These are phyloP conservation scores for Dryococelus australis DNA, from an alignment of 2,888 invertebrate species.

Conservation along the genomic window DNA sequence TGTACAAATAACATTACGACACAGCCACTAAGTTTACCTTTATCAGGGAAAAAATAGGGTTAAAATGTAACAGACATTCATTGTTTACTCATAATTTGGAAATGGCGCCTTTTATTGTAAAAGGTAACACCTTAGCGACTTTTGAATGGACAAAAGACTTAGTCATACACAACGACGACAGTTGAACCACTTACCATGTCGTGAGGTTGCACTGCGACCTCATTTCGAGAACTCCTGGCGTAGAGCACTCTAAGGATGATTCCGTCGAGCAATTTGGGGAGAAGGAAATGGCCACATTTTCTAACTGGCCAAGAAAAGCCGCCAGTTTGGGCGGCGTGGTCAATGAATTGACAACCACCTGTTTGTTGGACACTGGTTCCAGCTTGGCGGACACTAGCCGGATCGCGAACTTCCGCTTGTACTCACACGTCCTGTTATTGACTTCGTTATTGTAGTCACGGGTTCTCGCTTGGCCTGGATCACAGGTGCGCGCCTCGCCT, in stretches of 20 bases:
- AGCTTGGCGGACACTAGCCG: background rate
- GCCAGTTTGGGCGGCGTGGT: background rate
- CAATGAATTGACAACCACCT: background rate
- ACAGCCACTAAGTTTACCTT: too few species aligned
- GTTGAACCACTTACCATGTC: background rate
- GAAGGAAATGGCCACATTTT: background rate
- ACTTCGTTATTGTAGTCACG: background rate
- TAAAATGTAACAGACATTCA: too few species aligned
- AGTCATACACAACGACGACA: too few species aligned
- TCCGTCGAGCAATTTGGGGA: background rate
- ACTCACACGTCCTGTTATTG: background rate
- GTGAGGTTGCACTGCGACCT: background rate
- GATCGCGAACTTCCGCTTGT: background rate
- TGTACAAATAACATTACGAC: too few species aligned
- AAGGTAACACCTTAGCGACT: too few species aligned
- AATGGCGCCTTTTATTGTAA: too few species aligned
- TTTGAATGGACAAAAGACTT: too few species aligned
- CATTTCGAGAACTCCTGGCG: background rate
- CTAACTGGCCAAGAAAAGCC: background rate
- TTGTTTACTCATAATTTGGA: too few species aligned
- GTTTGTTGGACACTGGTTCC: background rate
- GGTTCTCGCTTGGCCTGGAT: too few species aligned
- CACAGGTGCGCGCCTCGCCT: too few species aligned
- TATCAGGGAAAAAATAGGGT: too few species aligned
- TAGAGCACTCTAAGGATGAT: background rate